Percentiles rank a stretch among this genome's conserved stretches.
Conservation (phyloP, 92 coral and sea anemone genomes). For the Meandrina meandrites region DNA sequence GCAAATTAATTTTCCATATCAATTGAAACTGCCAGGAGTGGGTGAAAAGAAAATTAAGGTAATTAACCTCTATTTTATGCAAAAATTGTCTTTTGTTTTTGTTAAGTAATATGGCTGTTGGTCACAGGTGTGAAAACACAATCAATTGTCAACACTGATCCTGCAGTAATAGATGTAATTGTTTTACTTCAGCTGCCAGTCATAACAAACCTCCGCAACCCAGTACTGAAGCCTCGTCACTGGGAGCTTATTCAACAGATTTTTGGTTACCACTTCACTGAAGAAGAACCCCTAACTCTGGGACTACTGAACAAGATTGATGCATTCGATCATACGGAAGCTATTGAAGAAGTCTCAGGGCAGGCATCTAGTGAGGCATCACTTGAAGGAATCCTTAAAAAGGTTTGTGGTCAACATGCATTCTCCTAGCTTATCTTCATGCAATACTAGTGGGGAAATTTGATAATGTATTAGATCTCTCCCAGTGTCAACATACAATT, state of each 20-base stretch:
- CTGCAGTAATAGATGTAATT: no score
- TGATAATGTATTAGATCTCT: no score
- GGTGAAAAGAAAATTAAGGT: background rate
- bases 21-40: no score
- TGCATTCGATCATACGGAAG: slow-evolving; percentile 96
- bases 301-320: slow-evolving; percentile 89
- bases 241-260: slow-evolving; percentile 98
- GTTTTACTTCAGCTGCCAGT: slow-evolving; percentile 80
- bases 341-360: slow-evolving; percentile 96
- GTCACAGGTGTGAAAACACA: no score
- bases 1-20: no score
- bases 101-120: no score
- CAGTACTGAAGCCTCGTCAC: slow-evolving; percentile 94
- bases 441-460: background rate
- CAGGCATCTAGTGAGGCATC: slow-evolving; percentile 99
- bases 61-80: no score
- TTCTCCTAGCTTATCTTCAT: background rate
- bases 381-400: slow-evolving; percentile 88
- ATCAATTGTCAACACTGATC: no score
- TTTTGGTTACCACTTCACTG: slow-evolving; percentile 89
- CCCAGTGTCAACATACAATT: no score
- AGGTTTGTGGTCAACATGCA: slow-evolving; percentile 50
- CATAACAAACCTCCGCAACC: slow-evolving; percentile 92
- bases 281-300: slow-evolving; percentile 93
- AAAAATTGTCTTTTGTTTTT: no score